Percentiles rank a stretch among this genome's conserved stretches.
phyloP scores from a whole-genome alignment of 2,888 invertebrate species.

The Lasioglossum morio region DNA sequence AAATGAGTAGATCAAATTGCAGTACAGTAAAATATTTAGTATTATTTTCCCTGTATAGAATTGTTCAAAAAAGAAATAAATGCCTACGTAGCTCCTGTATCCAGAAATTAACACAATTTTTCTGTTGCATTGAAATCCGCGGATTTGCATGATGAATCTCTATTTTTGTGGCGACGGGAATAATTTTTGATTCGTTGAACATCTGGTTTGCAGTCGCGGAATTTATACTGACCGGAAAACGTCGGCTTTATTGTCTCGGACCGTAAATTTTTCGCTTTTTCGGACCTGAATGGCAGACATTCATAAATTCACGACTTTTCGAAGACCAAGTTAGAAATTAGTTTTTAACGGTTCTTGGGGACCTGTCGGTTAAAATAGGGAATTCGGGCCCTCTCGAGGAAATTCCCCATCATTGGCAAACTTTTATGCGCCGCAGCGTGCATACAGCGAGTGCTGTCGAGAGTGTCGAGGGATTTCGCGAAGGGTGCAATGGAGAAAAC shows the following conservation, averaged over 20 bases:
- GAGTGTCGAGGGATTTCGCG: neutral
- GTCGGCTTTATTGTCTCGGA: neutral
- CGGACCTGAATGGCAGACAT: neutral
- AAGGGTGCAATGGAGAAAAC: neutral
- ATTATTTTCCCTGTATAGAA: too few species aligned
- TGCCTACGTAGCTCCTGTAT: too few species aligned
- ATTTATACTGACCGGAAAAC: neutral
- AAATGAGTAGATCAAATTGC: too few species aligned
- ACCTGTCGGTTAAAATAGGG: constrained; percentile 3
- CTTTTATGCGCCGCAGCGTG: neutral
- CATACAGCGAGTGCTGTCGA: neutral
- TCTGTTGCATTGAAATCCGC: too few species aligned
- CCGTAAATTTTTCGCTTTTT: constrained; percentile 1
- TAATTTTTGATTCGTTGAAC: neutral
- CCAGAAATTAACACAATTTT: too few species aligned
- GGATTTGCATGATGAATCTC: neutral
- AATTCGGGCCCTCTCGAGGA: neutral
- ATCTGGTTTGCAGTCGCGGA: neutral
- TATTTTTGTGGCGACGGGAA: neutral
- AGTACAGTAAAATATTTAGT: too few species aligned
- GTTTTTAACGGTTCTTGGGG: constrained; percentile 21
- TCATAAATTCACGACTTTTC: constrained; percentile 2
- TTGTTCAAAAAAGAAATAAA: too few species aligned
- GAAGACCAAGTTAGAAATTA: constrained; percentile 10
- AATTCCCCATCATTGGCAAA: neutral